These are phyloP conservation scores for Anguilla rostrata DNA, from an alignment of 2,113 vertebrate species.

Conservation along the genomic window DNA sequence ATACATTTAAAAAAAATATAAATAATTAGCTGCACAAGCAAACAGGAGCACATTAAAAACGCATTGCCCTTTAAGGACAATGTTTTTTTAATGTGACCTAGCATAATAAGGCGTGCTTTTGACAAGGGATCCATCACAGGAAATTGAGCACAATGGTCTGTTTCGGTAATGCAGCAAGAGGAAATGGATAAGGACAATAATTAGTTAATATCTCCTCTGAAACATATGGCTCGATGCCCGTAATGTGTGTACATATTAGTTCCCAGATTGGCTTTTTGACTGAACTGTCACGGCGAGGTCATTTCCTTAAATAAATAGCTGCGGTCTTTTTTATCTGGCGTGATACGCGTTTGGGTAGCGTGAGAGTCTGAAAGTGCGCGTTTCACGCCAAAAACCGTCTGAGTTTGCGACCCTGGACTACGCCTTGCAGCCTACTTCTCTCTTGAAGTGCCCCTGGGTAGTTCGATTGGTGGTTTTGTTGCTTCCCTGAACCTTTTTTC, in stretches of 20 bases:
- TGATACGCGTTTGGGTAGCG: too few species aligned
- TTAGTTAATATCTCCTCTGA: slow-evolving; percentile 42
- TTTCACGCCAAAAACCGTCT: too few species aligned
- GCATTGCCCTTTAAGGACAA: slow-evolving; percentile 66
- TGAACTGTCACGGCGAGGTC: background rate
- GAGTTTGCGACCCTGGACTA: too few species aligned
- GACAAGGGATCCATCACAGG: slow-evolving; percentile 68
- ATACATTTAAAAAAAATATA: slow-evolving; percentile 25
- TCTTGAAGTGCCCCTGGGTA: too few species aligned
- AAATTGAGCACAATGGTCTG: slow-evolving; percentile 61
- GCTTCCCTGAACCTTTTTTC: too few species aligned
- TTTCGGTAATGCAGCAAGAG: slow-evolving; percentile 53
- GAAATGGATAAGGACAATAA: slow-evolving; percentile 58
- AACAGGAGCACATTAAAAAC: slow-evolving; percentile 72
- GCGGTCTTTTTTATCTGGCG: too few species aligned
- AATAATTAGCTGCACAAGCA: slow-evolving; percentile 64
- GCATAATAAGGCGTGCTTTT: slow-evolving; percentile 67
- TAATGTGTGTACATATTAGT: background rate
- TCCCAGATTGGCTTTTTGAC: background rate
- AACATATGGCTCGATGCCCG: slow-evolving; percentile 43
- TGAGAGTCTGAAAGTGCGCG: too few species aligned
- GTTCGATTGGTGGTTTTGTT: too few species aligned
- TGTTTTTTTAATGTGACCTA: slow-evolving; percentile 10
- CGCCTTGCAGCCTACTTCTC: too few species aligned
- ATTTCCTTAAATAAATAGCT: background rate